A percentile compares a stretch with the other conserved stretches of the same genome.
phyloP scores from a whole-genome alignment of 2,113 vertebrate species.

The Bubo bubo region DNA sequence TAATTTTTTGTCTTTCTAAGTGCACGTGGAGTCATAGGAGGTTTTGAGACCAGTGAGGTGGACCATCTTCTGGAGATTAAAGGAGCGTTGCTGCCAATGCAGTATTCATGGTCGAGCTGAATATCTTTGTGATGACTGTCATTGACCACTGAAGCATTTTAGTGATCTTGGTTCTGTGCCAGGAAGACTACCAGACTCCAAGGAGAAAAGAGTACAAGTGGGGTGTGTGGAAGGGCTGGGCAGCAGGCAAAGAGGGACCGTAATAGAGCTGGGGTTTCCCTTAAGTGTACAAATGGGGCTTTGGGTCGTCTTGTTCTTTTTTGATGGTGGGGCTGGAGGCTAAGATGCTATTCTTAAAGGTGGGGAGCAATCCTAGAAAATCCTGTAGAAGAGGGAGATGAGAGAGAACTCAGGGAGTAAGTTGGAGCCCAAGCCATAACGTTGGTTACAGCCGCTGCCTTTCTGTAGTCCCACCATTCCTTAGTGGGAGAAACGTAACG shows the following conservation, averaged over 20 bases:
- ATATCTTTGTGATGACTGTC: background rate
- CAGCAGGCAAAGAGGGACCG: background rate
- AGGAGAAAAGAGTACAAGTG: background rate
- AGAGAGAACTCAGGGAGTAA: background rate
- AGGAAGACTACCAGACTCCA: background rate
- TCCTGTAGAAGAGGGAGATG: background rate
- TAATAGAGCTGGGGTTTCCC: background rate
- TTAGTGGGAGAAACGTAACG: background rate
- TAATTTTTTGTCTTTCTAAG: slow-evolving; percentile 39
- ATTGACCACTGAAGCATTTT: background rate
- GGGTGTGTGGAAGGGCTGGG: background rate
- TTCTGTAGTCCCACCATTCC: background rate
- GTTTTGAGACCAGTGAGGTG: background rate
- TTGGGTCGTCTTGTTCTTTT: background rate
- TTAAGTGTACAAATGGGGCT: background rate
- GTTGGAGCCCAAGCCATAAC: background rate
- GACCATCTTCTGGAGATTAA: background rate
- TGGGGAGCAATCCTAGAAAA: background rate
- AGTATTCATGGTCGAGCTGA: background rate
- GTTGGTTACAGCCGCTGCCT: background rate
- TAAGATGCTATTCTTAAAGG: background rate
- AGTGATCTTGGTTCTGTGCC: background rate
- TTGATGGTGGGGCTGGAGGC: background rate
- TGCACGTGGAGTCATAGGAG: background rate
- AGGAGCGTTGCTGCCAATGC: background rate